Conservation (phyloP, 2,113 vertebrate species). For the Ifrita kowaldi region DNA sequence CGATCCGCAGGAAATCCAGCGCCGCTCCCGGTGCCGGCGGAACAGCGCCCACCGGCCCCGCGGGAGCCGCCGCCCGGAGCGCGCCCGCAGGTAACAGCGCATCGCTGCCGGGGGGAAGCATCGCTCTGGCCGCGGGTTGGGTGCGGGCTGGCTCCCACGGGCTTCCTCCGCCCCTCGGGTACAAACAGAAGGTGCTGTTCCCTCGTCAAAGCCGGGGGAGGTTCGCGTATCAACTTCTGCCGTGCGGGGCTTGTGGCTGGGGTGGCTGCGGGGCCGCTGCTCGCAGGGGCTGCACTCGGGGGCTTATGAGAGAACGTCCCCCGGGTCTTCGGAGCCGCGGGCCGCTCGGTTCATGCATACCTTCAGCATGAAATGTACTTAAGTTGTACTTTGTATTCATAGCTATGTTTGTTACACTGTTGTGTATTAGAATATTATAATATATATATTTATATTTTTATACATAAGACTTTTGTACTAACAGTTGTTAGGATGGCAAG, state of each 20-base stretch:
- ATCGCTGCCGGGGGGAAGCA: neutral
- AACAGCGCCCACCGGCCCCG: neutral
- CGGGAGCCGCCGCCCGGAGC: neutral
- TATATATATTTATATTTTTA: neutral
- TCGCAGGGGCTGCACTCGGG: too few species aligned
- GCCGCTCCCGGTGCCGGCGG: neutral
- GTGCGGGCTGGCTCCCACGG: neutral
- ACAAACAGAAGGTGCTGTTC: accelerated
- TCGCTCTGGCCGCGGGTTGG: accelerated
- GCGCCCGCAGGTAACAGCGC: neutral
- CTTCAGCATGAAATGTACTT: accelerated
- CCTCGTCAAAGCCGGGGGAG: accelerated
- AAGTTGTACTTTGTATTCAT: neutral
- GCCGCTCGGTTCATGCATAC: accelerated
- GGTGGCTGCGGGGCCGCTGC: too few species aligned
- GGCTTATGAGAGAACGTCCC: neutral
- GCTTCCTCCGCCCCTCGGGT: accelerated
- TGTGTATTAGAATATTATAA: too few species aligned
- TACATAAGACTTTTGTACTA: neutral
- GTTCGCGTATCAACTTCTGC: accelerated
- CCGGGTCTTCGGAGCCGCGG: too few species aligned
- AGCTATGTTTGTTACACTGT: accelerated
- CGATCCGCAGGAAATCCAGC: slow-evolving; percentile 31
- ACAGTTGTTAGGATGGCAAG: neutral
- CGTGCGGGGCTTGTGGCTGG: neutral